These are phyloP conservation scores for Drosophila baimaii DNA, from an alignment of 1,140 invertebrate genomes.

Conservation along the genomic window DNA sequence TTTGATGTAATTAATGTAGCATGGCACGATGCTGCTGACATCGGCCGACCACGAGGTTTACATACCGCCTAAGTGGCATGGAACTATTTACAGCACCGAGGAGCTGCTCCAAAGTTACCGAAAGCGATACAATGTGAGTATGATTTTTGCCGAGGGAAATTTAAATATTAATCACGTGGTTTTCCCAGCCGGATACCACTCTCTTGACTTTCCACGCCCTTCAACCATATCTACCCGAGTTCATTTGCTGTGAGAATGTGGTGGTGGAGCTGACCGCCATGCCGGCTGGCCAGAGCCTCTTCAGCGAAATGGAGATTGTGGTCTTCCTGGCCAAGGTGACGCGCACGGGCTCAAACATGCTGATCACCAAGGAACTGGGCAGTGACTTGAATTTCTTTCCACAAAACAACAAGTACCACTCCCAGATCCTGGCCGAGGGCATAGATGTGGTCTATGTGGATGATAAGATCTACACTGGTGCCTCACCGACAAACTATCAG, in stretches of 20 bases:
- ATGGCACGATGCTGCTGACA: conserved; percentile 57
- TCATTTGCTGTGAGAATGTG: conserved; percentile 52
- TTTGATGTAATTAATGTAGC: conserved; percentile 1
- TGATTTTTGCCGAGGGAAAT: not conserved
- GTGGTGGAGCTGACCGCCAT: conserved; percentile 59
- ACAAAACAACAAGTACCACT: conserved; percentile 58
- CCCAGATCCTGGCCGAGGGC: conserved; percentile 56
- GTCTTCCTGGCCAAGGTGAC: conserved; percentile 57
- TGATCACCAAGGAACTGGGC: conserved; percentile 64
- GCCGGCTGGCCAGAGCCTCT: conserved; percentile 53
- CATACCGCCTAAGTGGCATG: conserved; percentile 60
- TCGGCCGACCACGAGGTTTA: conserved; percentile 53
- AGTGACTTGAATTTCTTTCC: conserved; percentile 64
- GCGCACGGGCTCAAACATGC: conserved; percentile 25
- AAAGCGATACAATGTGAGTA: conserved; percentile 51
- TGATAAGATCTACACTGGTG: conserved; percentile 39
- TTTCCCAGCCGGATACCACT: conserved; percentile 37
- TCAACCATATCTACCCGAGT: conserved; percentile 57
- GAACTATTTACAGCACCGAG: conserved; percentile 64
- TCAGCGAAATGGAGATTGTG: conserved; percentile 50
- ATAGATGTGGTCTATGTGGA: conserved; percentile 67
- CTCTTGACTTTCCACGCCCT: conserved; percentile 63
- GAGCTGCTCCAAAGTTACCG: conserved; percentile 44
- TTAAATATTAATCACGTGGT: not conserved
- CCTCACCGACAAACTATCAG: conserved; percentile 29